Conservation (phyloP, 2,888 invertebrate species). For the Macaria notata region DNA sequence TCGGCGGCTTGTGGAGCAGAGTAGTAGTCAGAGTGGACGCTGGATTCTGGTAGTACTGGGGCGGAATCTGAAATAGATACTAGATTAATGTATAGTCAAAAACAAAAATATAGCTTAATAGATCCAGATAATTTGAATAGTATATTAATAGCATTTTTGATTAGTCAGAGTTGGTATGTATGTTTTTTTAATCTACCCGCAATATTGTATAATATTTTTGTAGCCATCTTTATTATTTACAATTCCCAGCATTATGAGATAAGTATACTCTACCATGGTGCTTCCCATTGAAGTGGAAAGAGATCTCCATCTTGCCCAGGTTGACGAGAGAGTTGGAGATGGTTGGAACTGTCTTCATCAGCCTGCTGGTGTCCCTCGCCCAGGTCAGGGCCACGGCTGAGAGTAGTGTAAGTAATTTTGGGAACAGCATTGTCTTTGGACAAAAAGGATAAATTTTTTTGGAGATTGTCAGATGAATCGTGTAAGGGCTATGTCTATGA, state of each 20-base stretch:
- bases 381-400: slow-evolving; percentile 38
- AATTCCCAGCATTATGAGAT: too few relatives aligned
- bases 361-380: slow-evolving; percentile 45
- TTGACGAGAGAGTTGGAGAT: slow-evolving; percentile 69
- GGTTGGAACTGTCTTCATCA: slow-evolving; percentile 49
- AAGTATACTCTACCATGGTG: slow-evolving; percentile 45
- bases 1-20: slow-evolving; percentile 31
- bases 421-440: slow-evolving; percentile 39
- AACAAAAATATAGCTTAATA: too few relatives aligned
- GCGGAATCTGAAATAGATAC: not conserved
- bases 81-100: not conserved
- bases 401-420: slow-evolving; percentile 35
- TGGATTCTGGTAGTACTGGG: slow-evolving; percentile 14
- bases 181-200: too few relatives aligned
- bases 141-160: too few relatives aligned
- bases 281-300: slow-evolving; percentile 61
- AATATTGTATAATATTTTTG: too few relatives aligned
- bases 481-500: too few relatives aligned
- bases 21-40: slow-evolving; percentile 1
- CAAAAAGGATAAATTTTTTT: slow-evolving; percentile 6
- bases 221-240: too few relatives aligned
- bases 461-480: not conserved
- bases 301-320: slow-evolving; percentile 72
- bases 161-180: too few relatives aligned
- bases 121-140: too few relatives aligned